These are phyloP conservation scores for Ligdia adustata DNA, from an alignment of 2,888 invertebrate genomes.

Conservation along the genomic window DNA sequence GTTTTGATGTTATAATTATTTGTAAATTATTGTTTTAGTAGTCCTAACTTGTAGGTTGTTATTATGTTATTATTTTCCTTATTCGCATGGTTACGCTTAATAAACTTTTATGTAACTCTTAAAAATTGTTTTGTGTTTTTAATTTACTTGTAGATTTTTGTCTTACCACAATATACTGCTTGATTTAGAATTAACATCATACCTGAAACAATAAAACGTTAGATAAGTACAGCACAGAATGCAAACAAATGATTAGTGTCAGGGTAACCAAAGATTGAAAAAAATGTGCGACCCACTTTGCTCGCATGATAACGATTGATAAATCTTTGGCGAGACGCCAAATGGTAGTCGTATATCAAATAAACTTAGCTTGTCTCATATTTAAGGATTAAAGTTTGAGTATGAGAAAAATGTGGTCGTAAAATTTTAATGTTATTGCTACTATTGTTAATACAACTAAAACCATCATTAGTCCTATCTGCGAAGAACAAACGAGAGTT, in stretches of 20 bases:
- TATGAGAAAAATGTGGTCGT: conserved; percentile 5
- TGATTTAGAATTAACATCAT: conserved; percentile 14
- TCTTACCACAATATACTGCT: conserved; percentile 5
- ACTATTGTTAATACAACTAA: neutral
- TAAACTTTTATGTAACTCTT: too few relatives aligned
- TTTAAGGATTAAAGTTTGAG: conserved; percentile 14
- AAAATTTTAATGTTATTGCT: neutral
- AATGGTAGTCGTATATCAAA: conserved; percentile 22
- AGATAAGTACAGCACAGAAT: conserved; percentile 22
- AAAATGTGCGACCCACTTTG: conserved; percentile 41
- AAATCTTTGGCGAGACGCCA: conserved; percentile 34
- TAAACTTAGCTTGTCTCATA: conserved; percentile 19
- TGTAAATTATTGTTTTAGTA: too few relatives aligned
- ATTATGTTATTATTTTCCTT: too few relatives aligned
- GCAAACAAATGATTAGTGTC: conserved; percentile 44
- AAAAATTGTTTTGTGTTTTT: too few relatives aligned
- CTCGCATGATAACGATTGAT: conserved; percentile 40
- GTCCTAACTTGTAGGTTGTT: too few relatives aligned
- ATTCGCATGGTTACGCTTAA: too few relatives aligned
- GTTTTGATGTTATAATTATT: too few relatives aligned
- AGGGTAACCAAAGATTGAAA: conserved; percentile 37
- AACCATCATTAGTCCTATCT: too few relatives aligned
- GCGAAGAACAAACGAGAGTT: too few relatives aligned
- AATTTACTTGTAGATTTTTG: too few relatives aligned
- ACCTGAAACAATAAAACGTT: conserved; percentile 48